Evolutionary conservation across 2,888 invertebrate species (phyloP), one percentile per base, ranked within the genome.

Genomic region (Resseliella maxima): DNA sequence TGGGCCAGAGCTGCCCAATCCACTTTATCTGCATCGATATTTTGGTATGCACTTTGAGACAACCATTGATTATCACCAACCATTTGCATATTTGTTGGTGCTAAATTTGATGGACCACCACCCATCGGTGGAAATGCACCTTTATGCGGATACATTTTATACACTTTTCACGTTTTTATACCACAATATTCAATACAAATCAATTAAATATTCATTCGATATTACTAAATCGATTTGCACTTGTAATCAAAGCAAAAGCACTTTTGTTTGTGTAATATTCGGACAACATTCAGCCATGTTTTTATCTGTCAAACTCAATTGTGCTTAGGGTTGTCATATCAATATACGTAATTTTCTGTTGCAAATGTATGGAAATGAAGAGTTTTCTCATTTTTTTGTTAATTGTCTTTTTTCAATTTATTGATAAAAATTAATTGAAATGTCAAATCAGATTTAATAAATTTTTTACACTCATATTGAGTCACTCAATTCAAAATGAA

Each of bases 1-100:
- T 98, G 98, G 38, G 98, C 98, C 89, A 99, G 92, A 45, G 97
- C 95, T 18, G 98, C 98, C 98, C 99, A 99, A 91, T 99, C 98
- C 87, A 98, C 98, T 92, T 95, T 94, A 90, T 96, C 96, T 89
- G 94, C 94, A 88, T 95, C 94, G 91, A 96, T 93, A 91, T 95
- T 95, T 92, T 96, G 95, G 91, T 95, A 96, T 86, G 95, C 94
- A 86, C 94, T 93, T 87, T 96, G 96, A 18, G 86, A 87, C 18
- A 87, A 27, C 87, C 87, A 87, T 86, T 87, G 87, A 46, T 72
- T 41, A 24, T 59, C 86, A 59, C 35, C 83, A 12, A 36, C 24
- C 1, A 41, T 24, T 27, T 45, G 45, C 0, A 45, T 31, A 85
- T 41, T 45, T 0, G 45, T 85, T 5, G 85, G 31, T 45, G 85